These are phyloP conservation scores for Polypterus bichir DNA, from an alignment of 2,113 vertebrate species.

Conservation along the genomic window DNA sequence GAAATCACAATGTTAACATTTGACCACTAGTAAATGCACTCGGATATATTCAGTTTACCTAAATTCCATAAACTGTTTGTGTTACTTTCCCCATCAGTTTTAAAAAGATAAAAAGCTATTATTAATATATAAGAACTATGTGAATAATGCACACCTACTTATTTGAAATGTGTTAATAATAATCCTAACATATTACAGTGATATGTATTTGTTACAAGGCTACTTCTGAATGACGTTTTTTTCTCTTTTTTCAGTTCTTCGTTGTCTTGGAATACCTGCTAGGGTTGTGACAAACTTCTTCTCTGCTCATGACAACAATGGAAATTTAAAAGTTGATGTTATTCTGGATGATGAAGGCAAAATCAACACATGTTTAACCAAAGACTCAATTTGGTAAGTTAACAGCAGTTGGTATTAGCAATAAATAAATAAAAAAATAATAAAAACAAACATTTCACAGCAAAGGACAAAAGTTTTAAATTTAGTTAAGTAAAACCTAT, in stretches of 20 bases:
- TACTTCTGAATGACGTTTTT: background rate
- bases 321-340: conserved; percentile 74
- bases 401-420: no score
- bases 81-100: no score
- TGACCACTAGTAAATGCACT: no score
- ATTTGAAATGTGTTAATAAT: conserved; percentile 6
- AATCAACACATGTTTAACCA: conserved; percentile 63
- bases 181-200: fast-evolving
- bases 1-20: no score
- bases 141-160: background rate
- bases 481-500: no score
- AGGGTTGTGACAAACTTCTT: conserved; percentile 79
- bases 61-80: no score
- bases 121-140: no score
- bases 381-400: conserved; percentile 81
- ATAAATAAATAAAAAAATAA: no score
- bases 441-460: no score
- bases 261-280: conserved; percentile 80
- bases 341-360: conserved; percentile 70
- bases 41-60: no score
- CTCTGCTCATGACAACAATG: conserved; percentile 90
- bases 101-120: no score
- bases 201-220: conserved; percentile 5
- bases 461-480: no score
- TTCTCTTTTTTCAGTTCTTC: conserved; percentile 56